Evolutionary conservation across 2,888 invertebrate genomes (phyloP), one percentile per base, ranked within the genome.

Genomic region (Epirrhoe tristata): DNA sequence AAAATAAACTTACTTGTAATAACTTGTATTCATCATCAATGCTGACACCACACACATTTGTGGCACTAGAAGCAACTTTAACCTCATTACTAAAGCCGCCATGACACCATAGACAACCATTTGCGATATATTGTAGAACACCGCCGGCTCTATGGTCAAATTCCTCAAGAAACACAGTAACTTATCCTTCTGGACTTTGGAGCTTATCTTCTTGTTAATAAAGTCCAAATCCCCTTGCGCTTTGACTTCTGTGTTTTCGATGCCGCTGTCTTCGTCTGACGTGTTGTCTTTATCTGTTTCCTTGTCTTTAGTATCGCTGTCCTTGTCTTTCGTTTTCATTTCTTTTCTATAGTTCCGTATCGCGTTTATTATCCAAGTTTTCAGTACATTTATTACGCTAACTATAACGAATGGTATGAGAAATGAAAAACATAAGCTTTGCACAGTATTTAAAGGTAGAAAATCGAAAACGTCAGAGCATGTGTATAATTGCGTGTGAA

Each of bases 401-500:
- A 95, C 55, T 0, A 94, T 57, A 0, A 93, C 94, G 5, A 93
- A 86, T 0, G 96, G 96, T 8, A 96, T 84, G 0, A 97, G 78
- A 5, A 95, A 83, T 0, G 96, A 95, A 58, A 87, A 83, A 0
- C 88, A 78, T 16, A 96, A 81, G 55, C 94, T 94, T 46, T 86
- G 81, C 0, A 95, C 80, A 0, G 95, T 92, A 24, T 87, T 91
- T 57, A 89, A 83, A 0, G 95, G 95, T 53, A 97, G 81, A 79
- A 96, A 97, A 78, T 96, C 96, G 81, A 97, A 97, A 66, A 96
- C 97, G 0, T 94, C 93, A 0, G 96, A 95, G 82, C 97, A 97
- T 0, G 97, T 97, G 77, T 97, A 97, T 1, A 98, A 84, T 80
- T 96, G 84, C 0, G 97, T 96, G 78, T 97, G 96, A 79, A 97